phyloP scores from a whole-genome alignment of 2,797 vertebrate species.

The Lerista edwardsae region DNA sequence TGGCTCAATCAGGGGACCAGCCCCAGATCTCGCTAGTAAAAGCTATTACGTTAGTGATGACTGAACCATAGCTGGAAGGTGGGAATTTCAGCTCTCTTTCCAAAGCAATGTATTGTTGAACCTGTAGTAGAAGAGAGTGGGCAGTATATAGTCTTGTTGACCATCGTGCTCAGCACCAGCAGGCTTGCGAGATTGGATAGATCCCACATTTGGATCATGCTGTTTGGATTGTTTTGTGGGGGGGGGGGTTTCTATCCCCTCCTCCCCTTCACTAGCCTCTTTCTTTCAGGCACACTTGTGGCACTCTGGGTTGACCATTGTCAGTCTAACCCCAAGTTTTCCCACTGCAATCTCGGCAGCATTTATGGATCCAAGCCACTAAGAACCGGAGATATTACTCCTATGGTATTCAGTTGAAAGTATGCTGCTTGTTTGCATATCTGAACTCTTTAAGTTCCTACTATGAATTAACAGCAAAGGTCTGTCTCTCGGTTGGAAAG shows the following conservation, averaged over 20 bases:
- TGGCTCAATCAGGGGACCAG: background rate
- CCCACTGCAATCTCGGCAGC: background rate
- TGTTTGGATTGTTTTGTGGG: background rate
- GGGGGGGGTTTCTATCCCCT: background rate
- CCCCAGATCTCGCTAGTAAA: background rate
- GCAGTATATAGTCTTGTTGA: background rate
- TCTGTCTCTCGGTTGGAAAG: too few relatives aligned
- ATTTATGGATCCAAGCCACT: background rate
- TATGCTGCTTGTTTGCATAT: background rate
- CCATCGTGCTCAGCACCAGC: background rate
- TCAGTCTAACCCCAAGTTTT: background rate
- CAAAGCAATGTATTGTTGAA: background rate
- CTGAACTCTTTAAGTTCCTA: background rate
- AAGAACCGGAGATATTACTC: background rate
- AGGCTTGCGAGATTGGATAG: background rate
- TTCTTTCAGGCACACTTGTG: background rate
- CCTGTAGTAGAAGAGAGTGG: background rate
- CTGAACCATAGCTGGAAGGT: background rate
- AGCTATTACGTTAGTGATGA: background rate
- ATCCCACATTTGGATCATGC: background rate
- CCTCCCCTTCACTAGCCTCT: background rate
- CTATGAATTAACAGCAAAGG: background rate
- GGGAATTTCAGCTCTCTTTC: background rate
- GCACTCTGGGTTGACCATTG: too few relatives aligned
- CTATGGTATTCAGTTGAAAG: background rate